phyloP scores from a whole-genome alignment of 1,140 invertebrate genomes.

The Lasioglossum baleicum region DNA sequence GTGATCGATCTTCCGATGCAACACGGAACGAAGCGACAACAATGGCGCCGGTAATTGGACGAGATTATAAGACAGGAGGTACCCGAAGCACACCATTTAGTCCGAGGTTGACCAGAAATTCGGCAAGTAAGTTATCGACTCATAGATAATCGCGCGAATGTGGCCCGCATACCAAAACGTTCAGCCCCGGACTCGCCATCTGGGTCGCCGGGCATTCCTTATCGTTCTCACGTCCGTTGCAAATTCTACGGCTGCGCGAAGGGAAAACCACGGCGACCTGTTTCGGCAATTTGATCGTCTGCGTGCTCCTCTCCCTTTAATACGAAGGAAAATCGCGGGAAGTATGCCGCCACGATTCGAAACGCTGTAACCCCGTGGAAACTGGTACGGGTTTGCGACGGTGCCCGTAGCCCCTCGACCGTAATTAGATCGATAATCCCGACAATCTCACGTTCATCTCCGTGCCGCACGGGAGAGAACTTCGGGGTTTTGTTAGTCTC shows the following conservation, averaged over 20 bases:
- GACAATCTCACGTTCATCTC: slow-evolving; percentile 1
- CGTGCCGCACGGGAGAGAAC: not conserved
- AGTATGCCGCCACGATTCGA: not conserved
- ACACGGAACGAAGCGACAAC: not conserved
- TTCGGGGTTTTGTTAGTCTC: not conserved
- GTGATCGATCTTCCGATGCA: not conserved
- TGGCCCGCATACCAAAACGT: slow-evolving; percentile 60
- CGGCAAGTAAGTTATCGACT: slow-evolving; percentile 71
- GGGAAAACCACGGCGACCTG: slow-evolving; percentile 40
- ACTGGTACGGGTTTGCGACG: not conserved
- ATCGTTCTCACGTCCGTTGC: slow-evolving; percentile 62
- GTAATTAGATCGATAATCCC: not conserved
- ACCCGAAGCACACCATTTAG: slow-evolving; percentile 19
- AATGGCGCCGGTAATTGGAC: slow-evolving; percentile 51
- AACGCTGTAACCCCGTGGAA: not conserved
- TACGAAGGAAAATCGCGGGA: slow-evolving; percentile 3
- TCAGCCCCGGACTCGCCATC: slow-evolving; percentile 26
- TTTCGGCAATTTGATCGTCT: slow-evolving; percentile 38
- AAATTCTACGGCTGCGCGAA: slow-evolving; percentile 48
- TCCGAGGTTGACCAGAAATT: slow-evolving; percentile 60
- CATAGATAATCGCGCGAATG: slow-evolving; percentile 68
- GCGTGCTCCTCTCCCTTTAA: not conserved
- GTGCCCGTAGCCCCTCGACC: not conserved
- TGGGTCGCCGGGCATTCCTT: slow-evolving; percentile 60
- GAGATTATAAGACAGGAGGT: slow-evolving; percentile 35